Conservation (phyloP, 2,888 invertebrate species). For the Chouioia cunea region DNA sequence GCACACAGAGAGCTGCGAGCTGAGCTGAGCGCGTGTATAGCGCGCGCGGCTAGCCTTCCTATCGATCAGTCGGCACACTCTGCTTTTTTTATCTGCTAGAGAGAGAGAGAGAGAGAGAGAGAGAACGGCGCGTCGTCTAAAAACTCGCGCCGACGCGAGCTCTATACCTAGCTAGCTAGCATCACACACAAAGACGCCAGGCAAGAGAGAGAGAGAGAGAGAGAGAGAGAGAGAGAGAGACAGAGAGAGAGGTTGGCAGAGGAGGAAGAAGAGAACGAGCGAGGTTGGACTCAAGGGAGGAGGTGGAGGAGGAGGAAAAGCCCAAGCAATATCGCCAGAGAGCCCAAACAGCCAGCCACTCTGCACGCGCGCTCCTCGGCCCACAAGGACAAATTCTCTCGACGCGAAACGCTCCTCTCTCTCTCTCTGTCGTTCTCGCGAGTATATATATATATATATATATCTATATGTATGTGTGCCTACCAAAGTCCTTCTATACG, state of each 20-base stretch:
- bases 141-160: conserved; percentile 28
- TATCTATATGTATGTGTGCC: background rate
- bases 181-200: conserved; percentile 18
- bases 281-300: background rate
- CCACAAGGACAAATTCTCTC: conserved; percentile 37
- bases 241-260: conserved; percentile 12
- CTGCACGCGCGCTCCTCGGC: conserved; percentile 12
- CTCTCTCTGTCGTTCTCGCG: background rate
- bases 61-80: conserved; percentile 34
- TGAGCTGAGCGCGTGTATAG: too few relatives aligned
- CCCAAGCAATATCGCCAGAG: background rate
- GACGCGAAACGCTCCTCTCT: background rate
- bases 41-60: conserved; percentile 28
- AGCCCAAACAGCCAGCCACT: conserved; percentile 10
- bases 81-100: conserved; percentile 38
- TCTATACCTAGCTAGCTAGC: background rate
- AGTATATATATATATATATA: background rate
- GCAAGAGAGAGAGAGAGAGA: conserved; percentile 8
- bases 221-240: conserved; percentile 27
- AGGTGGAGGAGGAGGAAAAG: conserved; percentile 23
- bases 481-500: too few relatives aligned
- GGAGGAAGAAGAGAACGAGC: background rate
- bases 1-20: conserved; percentile 11
- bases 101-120: conserved; percentile 28
- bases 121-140: conserved; percentile 42